phyloP scores from a whole-genome alignment of 35 echinoderm and acorn worm species.

The Diadema setosum region DNA sequence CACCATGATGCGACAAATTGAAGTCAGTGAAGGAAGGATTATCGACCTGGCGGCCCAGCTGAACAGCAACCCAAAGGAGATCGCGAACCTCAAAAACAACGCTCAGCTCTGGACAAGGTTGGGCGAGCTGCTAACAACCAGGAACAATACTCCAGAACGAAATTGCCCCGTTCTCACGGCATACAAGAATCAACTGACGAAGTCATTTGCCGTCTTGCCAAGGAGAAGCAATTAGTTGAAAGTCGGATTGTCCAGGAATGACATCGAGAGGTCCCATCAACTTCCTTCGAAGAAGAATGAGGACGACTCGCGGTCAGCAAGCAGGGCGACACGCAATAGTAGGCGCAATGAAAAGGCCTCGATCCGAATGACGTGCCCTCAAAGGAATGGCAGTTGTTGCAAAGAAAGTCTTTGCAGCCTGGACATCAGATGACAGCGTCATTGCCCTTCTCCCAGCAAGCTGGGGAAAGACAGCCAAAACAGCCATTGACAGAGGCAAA shows the following conservation, averaged over 20 bases:
- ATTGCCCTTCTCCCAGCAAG: not conserved
- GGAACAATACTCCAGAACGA: not conserved
- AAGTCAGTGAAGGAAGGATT: too few species aligned
- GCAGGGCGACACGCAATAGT: not conserved
- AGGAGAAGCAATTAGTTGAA: not conserved
- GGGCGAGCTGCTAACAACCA: not conserved
- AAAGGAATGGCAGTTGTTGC: not conserved
- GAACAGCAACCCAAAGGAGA: too few species aligned
- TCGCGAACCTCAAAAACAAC: too few species aligned
- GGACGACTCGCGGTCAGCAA: not conserved
- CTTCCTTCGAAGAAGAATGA: not conserved
- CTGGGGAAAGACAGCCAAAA: too few species aligned
- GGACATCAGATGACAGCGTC: not conserved
- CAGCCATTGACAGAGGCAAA: too few species aligned
- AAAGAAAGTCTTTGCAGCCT: not conserved
- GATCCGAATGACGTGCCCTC: not conserved
- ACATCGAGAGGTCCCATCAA: not conserved
- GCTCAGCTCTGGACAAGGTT: not conserved
- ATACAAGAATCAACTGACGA: not conserved
- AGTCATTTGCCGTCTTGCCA: not conserved
- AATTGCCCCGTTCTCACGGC: not conserved
- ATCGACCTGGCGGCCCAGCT: too few species aligned
- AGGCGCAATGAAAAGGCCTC: not conserved
- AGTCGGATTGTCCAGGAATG: not conserved
- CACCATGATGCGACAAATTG: too few species aligned